Evolutionary conservation across 1,140 invertebrate species (phyloP), one percentile per base, ranked within the genome.

Genomic region (Sinonovacula constricta): DNA sequence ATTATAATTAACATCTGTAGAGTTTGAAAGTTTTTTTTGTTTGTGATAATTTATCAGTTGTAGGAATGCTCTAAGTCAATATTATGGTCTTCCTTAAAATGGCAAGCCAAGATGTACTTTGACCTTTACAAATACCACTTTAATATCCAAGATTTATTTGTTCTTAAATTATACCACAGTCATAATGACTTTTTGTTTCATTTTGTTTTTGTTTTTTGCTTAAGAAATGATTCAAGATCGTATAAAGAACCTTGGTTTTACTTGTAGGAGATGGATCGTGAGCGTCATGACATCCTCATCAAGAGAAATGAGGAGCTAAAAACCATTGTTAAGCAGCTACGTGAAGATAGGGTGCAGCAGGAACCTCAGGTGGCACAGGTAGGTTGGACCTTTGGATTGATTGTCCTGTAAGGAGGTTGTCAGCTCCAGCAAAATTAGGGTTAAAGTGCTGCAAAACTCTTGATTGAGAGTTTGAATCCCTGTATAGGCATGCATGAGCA

Each of bases 301-400:
- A 82, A 81, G 34, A 74, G 74, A 34, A 84, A 82, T 76, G 79
- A 72, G 26, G 82, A 82, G 26, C 39, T 84, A 28, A 83, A 82
- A 69, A 75, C 74, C 39, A 79, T 76, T 53, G 66, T 85, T 15
- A 77, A 83, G 4, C 14, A 54, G 14, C 79, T 82, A 22, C 78
- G 77, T 49, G 70, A 70, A 22, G 69, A 68, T 18, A 57, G 76
- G 57, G 79, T 56, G n/a, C 49, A 76, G 36, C 80, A 84, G n/a
- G 81, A 84, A 66, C 71, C 81, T 31, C 71, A 77, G 31, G 69
- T 83, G 15, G 51, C 49, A 14, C 54, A 70, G 78, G 84, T 85
- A 63, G 56, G 56, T 60, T 28, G 14, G n/a, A 0, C 7, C 2
- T 60, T 14, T 68, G 3, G 2, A 30, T 2, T 2, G 12, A 68